Evolutionary conservation across 1,140 invertebrate species (phyloP).

Genomic region (Nilaparvata lugens): DNA sequence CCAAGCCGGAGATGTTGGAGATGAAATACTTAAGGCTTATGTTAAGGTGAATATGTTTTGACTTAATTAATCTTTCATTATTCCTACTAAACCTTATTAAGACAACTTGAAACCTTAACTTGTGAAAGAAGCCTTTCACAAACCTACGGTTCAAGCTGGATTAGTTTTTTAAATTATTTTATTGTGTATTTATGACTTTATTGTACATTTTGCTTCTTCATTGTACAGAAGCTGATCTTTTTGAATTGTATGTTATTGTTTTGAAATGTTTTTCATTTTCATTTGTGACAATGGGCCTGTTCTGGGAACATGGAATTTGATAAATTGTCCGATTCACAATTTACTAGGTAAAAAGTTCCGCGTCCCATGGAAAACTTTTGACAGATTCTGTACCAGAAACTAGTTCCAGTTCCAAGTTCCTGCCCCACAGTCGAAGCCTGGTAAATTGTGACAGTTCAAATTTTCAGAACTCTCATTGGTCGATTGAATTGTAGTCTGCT

Average conservation of each 20-base stretch:
- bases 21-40: slow-evolving; percentile 63
- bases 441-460: too few relatives aligned
- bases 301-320: too few relatives aligned
- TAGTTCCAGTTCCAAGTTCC: too few relatives aligned
- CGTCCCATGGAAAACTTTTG: too few relatives aligned
- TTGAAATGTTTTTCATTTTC: too few relatives aligned
- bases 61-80: not conserved
- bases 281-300: too few relatives aligned
- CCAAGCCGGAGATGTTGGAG: slow-evolving; percentile 53
- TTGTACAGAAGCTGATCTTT: not conserved
- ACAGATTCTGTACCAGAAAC: too few relatives aligned
- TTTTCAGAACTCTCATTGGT: too few relatives aligned
- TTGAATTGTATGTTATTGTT: not conserved
- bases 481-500: too few relatives aligned
- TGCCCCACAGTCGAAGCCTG: too few relatives aligned
- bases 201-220: not conserved
- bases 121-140: not conserved
- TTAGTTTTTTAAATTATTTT: not conserved
- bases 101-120: not conserved
- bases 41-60: slow-evolving; percentile 34
- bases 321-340: too few relatives aligned
- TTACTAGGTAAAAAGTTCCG: too few relatives aligned
- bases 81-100: not conserved
- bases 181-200: not conserved
- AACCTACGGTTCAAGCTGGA: not conserved